Evolutionary conservation across 2,113 vertebrate genomes (phyloP), one percentile per base, ranked within the genome.

Genomic region (Chaetodon trifascialis): DNA sequence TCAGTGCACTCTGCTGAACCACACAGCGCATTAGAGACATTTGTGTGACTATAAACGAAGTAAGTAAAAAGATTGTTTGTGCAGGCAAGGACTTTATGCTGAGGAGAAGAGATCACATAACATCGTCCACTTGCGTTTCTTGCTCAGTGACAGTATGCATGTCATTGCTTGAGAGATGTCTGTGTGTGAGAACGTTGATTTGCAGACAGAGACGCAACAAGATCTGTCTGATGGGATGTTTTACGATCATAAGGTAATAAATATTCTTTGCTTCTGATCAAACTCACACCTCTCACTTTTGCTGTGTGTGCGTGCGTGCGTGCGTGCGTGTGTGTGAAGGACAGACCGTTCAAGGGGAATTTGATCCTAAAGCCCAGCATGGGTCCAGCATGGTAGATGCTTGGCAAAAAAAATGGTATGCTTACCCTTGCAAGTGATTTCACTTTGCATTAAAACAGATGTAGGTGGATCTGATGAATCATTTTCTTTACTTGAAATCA

Each of bases 281-380:
- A 42, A 63, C 25, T 68, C 19, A 49, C 14, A 23, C 4, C 14
- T 46, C 42, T 59, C 34, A 51, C 15, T 34, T n/a, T n/a, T 11
- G n/a, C 44, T 62, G 9, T 62, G 34, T 54, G 36, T 4, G 3
- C 21, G 11, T 25, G 23, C 42, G 7, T 63, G 54, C 23, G n/a
- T 47, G 12, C 1, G 19, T 51, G 34, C 17, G 19, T 15, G 25
- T 47, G 64, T 60, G 44, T 40, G 21, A 38, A 19, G 60, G 69
- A 12, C 80, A 82, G 23, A 72, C 64, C 79, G 47, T 69, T 47
- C 25, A 70, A 21, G 46, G 51, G 59, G 17, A 85, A 90, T 54
- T 12, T 80, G 83, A 90, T 79, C 80, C 23, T 34, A 2, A 46
- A 59, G 30, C 40, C 14, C 23, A 40, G 25, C 30, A n/a, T 65